Percentiles rank a stretch among this genome's conserved stretches.
Conservation (phyloP, 2,888 invertebrate genomes). For the Furcula furcula region DNA sequence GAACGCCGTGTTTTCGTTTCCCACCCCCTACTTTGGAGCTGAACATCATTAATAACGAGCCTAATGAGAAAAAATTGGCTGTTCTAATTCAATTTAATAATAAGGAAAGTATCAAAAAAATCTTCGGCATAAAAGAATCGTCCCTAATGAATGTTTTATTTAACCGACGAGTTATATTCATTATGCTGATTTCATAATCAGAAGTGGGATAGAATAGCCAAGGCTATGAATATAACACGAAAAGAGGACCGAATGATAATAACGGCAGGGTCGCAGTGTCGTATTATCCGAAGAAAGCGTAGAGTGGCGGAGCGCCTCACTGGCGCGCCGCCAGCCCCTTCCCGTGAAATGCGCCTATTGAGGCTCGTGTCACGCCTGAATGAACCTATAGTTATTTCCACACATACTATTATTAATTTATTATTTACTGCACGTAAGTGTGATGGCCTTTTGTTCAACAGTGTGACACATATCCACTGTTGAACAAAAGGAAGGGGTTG, state of each 20-base stretch:
- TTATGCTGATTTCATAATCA: no score
- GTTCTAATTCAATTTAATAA: constrained; percentile 11
- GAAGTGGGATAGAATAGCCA: constrained; percentile 10
- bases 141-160: no score
- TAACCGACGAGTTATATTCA: no score
- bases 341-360: constrained; percentile 18
- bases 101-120: not conserved
- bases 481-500: no score
- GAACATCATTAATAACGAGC: constrained; percentile 5
- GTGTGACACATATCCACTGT: no score
- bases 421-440: no score
- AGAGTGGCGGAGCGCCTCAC: constrained; percentile 16
- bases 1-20: constrained; percentile 43
- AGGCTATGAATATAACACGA: constrained; percentile 18
- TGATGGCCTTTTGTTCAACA: no score
- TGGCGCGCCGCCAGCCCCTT: constrained; percentile 26
- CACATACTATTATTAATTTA: no score
- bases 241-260: constrained; percentile 24
- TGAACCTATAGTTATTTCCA: constrained; percentile 3
- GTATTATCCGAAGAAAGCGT: constrained; percentile 22
- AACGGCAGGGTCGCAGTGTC: constrained; percentile 13
- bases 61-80: constrained; percentile 11
- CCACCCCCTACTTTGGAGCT: constrained; percentile 1
- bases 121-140: no score
- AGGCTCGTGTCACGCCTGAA: constrained; percentile 12